Percentiles rank a stretch among this genome's conserved stretches.
Evolutionary conservation across 2,888 invertebrate genomes (phyloP).

Genomic region (Cheilosia scutellata): DNA sequence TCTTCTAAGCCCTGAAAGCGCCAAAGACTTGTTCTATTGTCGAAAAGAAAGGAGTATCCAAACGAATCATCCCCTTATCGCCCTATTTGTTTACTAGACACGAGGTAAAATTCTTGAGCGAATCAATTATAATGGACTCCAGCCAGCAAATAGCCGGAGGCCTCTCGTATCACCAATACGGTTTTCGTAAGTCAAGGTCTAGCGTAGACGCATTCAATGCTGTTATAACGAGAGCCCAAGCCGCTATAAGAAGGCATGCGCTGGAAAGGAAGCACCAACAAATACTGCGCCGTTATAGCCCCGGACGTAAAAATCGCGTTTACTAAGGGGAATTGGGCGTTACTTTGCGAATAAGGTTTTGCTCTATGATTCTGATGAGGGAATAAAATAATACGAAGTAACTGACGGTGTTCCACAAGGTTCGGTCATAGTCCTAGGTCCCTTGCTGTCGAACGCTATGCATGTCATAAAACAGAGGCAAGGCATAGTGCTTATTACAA

Average conservation of each 20-base stretch:
- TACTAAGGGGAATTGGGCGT: not conserved
- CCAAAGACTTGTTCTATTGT: not conserved
- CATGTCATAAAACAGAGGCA: too few relatives aligned
- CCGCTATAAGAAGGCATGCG: not conserved
- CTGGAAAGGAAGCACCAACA: not conserved
- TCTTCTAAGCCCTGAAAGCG: too few relatives aligned
- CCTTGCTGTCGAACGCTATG: conserved; percentile 14
- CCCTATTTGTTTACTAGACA: conserved; percentile 2
- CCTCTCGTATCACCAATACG: not conserved
- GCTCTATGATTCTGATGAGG: too few relatives aligned
- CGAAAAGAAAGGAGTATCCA: not conserved
- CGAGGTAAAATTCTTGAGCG: not conserved
- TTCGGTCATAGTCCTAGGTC: too few relatives aligned
- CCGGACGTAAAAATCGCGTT: conserved; percentile 1
- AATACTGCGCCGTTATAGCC: conserved; percentile 4
- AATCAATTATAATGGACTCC: conserved; percentile 1
- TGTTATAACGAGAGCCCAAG: not conserved
- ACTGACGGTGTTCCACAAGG: too few relatives aligned
- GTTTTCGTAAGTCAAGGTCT: not conserved
- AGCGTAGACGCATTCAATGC: not conserved
- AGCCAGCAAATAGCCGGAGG: not conserved
- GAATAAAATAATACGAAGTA: too few relatives aligned
- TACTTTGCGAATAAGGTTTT: not conserved
- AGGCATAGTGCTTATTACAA: too few relatives aligned
- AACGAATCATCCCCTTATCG: conserved; percentile 3